phyloP scores from a whole-genome alignment of 2,888 invertebrate genomes.

The Dryadula phaetusa region DNA sequence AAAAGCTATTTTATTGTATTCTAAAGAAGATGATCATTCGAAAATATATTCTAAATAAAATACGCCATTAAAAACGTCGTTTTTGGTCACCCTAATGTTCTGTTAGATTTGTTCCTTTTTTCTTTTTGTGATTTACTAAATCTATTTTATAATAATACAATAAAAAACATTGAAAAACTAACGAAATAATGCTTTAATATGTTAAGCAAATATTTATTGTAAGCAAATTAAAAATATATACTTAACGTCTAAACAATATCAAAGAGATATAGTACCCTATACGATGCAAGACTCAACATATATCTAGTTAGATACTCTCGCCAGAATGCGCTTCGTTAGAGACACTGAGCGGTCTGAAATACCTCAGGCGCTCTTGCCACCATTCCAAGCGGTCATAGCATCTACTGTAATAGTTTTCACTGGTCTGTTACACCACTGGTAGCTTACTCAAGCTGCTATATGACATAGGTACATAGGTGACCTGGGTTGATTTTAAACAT shows the following conservation, averaged over 20 bases:
- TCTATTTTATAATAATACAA: too few relatives aligned
- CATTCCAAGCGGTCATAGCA: conserved; percentile 16
- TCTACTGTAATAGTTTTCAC: conserved; percentile 5
- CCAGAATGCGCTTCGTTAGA: conserved; percentile 19
- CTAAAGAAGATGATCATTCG: conserved; percentile 41
- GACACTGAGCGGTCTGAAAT: conserved; percentile 4
- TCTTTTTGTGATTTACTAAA: background rate
- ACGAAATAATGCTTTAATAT: too few relatives aligned
- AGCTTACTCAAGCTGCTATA: background rate
- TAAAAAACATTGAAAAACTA: too few relatives aligned
- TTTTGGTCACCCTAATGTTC: conserved; percentile 35
- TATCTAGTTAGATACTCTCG: conserved; percentile 3
- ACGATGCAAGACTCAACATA: background rate
- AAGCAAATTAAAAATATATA: too few relatives aligned
- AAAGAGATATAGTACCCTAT: background rate
- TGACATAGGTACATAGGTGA: too few relatives aligned
- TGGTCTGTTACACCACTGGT: background rate
- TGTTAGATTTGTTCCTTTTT: conserved; percentile 23
- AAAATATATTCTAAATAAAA: conserved; percentile 44
- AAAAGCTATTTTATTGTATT: conserved; percentile 45
- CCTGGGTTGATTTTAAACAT: too few relatives aligned
- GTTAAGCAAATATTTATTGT: too few relatives aligned
- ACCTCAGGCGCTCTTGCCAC: conserved; percentile 17
- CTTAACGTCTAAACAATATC: too few relatives aligned
- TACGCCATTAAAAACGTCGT: conserved; percentile 42